Percentiles rank a stretch among this genome's conserved stretches.
Conservation (phyloP, 2,113 vertebrate species). For the Pelmatolapia mariae region DNA sequence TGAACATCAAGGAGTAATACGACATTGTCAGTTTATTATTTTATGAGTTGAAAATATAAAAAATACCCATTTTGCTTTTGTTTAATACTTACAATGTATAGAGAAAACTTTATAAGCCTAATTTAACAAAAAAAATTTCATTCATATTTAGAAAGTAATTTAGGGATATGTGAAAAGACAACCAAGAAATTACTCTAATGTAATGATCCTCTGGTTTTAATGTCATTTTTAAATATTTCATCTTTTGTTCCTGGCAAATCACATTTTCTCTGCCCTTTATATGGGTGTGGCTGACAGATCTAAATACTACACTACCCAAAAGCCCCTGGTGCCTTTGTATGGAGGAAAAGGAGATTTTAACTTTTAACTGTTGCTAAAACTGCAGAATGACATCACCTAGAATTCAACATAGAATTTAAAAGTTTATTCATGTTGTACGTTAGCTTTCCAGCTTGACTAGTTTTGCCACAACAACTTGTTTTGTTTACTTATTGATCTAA, state of each 20-base stretch:
- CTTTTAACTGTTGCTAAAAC: not conserved
- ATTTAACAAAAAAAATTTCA: not conserved
- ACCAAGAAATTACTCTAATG: not conserved
- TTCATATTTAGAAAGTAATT: not conserved
- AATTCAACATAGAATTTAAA: not conserved
- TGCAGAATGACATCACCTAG: not conserved
- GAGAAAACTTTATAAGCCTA: not conserved
- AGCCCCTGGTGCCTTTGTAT: not conserved
- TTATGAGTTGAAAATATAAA: not conserved
- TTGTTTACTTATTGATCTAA: not conserved
- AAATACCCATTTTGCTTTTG: not conserved
- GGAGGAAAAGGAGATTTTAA: not conserved
- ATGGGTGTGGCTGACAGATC: not conserved
- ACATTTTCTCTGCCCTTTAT: not conserved
- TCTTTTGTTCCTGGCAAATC: not conserved
- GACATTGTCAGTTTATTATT: not conserved
- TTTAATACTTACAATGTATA: not conserved
- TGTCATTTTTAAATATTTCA: not conserved
- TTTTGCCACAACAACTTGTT: not conserved
- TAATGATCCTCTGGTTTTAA: not conserved
- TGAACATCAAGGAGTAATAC: not conserved
- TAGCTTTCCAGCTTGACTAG: not conserved
- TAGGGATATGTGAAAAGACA: not conserved
- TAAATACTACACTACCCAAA: not conserved
- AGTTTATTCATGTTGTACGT: not conserved